Evolutionary conservation across 2,797 vertebrate species (phyloP).

Genomic region (Helicolenus hilgendorfi): DNA sequence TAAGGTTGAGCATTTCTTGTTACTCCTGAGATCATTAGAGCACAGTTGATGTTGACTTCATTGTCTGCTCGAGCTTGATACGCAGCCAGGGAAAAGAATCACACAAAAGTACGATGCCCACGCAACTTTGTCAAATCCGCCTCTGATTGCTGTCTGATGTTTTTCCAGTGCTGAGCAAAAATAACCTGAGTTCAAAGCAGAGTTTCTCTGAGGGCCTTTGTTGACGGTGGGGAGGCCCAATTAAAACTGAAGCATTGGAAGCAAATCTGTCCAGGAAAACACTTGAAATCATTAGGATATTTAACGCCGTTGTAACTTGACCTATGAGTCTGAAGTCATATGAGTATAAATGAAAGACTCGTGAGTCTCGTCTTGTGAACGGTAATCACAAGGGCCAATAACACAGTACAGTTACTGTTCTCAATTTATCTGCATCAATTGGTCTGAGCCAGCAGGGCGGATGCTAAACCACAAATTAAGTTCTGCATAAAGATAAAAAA

Average conservation of each 20-base stretch:
- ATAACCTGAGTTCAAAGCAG: constrained; percentile 75
- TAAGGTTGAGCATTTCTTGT: not conserved
- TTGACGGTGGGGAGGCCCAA: constrained; percentile 70
- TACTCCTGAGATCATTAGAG: constrained; percentile 44
- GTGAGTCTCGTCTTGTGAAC: constrained; percentile 29
- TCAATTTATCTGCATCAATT: constrained; percentile 3
- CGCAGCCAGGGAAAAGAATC: constrained; percentile 49
- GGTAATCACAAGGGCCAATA: constrained; percentile 32
- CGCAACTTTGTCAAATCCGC: constrained; percentile 39
- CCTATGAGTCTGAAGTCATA: not conserved
- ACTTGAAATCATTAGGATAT: not conserved
- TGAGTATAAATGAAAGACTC: constrained; percentile 3
- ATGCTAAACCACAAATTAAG: not conserved
- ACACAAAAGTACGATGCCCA: constrained; percentile 53
- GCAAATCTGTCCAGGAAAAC: constrained; percentile 64
- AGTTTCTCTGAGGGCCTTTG: constrained; percentile 71
- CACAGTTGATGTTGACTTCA: constrained; percentile 48
- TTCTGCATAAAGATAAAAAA: not conserved
- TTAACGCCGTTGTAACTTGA: not conserved
- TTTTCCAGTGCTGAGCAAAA: constrained; percentile 69
- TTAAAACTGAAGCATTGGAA: constrained; percentile 76
- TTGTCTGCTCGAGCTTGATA: constrained; percentile 47
- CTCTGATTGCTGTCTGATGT: constrained; percentile 62
- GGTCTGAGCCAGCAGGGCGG: not conserved
- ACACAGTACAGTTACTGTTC: constrained; percentile 52